Conservation (phyloP, 2,113 vertebrate species). For the Puffinus mauretanicus region DNA sequence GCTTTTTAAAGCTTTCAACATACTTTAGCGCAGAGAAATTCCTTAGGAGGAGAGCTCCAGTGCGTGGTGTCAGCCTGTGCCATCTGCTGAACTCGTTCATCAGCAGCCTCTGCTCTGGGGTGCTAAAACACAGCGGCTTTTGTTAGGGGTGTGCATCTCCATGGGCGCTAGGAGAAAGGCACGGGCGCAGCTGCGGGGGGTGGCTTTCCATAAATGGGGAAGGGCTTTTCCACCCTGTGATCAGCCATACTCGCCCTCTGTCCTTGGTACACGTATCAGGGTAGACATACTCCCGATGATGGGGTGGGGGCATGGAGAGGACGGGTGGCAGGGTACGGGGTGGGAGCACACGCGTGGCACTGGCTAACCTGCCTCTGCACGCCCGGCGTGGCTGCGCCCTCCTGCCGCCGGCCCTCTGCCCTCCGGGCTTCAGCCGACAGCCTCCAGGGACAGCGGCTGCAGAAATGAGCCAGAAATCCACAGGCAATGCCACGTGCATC, state of each 20-base stretch:
- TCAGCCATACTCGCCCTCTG: accelerated
- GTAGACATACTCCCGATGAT: accelerated
- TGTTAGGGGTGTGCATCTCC: not conserved
- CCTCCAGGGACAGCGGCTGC: not conserved
- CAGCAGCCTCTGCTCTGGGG: not conserved
- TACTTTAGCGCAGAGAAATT: not conserved
- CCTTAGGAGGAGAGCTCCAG: not conserved
- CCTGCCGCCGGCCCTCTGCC: accelerated
- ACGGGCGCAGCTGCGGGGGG: not conserved
- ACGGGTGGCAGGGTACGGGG: accelerated
- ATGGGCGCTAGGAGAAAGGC: not conserved
- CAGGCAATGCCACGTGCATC: accelerated
- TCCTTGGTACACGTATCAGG: not conserved
- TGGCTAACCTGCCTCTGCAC: not conserved
- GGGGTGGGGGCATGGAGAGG: accelerated
- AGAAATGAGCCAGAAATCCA: not conserved
- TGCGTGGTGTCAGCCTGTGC: not conserved
- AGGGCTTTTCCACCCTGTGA: not conserved
- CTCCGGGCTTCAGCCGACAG: not conserved
- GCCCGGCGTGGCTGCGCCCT: accelerated
- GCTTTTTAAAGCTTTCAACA: not conserved
- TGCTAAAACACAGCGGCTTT: not conserved
- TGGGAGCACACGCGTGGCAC: not conserved
- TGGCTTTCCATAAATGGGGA: not conserved
- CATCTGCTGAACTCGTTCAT: not conserved